phyloP scores from a whole-genome alignment of 2,797 vertebrate genomes.

The Delichon dasypus region DNA sequence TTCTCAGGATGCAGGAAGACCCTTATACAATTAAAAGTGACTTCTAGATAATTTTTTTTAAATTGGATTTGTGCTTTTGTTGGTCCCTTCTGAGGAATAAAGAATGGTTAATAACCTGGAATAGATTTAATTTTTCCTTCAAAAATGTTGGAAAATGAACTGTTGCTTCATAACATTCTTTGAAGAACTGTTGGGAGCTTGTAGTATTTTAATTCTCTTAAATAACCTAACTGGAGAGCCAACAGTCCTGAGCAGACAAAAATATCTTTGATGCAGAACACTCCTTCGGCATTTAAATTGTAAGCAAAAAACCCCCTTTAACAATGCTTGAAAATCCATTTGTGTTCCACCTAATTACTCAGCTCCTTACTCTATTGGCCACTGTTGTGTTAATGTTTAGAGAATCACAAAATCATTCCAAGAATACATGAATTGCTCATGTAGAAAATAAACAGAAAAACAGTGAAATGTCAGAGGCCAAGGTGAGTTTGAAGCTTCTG shows the following conservation, averaged over 20 bases:
- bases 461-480: not conserved
- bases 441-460: not conserved
- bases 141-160: not conserved
- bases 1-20: not conserved
- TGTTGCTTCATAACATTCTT: not conserved
- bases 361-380: not conserved
- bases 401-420: not conserved
- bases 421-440: not conserved
- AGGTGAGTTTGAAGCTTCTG: not conserved
- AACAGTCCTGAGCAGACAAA: not conserved
- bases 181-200: not conserved
- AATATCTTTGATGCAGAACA: not conserved
- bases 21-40: not conserved
- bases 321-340: constrained; percentile 34
- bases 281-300: constrained; percentile 9
- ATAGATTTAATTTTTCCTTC: constrained; percentile 12
- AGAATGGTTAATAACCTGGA: constrained; percentile 16
- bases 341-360: constrained; percentile 38
- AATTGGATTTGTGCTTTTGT: constrained; percentile 12
- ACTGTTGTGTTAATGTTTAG: not conserved
- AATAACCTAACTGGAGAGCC: not conserved
- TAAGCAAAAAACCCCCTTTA: not conserved
- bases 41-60: not conserved
- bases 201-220: constrained; percentile 9
- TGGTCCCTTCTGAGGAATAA: not conserved